Conservation (phyloP, 2,888 invertebrate genomes). For the Phyllotreta cruciferae region DNA sequence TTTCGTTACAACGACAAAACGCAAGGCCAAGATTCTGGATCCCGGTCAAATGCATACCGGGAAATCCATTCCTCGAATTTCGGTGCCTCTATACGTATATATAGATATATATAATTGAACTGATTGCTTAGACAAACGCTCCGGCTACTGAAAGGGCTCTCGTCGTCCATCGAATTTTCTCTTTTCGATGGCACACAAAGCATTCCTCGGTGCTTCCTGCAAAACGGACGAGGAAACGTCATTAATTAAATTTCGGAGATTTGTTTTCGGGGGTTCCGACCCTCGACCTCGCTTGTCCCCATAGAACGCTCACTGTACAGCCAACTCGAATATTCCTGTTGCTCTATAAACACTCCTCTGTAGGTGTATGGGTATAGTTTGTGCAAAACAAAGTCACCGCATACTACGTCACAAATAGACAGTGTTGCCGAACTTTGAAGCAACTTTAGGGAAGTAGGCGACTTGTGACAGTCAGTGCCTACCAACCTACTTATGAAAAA, state of each 20-base stretch:
- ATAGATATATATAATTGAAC: slow-evolving; percentile 54
- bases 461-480: too few relatives aligned
- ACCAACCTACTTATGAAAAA: too few relatives aligned
- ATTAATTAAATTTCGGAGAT: slow-evolving; percentile 58
- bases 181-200: slow-evolving; percentile 47
- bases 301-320: too few relatives aligned
- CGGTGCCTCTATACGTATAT: slow-evolving; percentile 41
- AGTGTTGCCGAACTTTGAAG: too few relatives aligned
- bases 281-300: background rate
- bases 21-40: too few relatives aligned
- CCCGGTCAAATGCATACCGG: slow-evolving; percentile 4
- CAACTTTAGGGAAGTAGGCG: too few relatives aligned
- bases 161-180: slow-evolving; percentile 43
- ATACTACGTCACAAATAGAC: too few relatives aligned
- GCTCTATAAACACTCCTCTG: too few relatives aligned
- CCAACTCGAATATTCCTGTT: too few relatives aligned
- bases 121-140: slow-evolving; percentile 61
- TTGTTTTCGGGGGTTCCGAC: slow-evolving; percentile 20
- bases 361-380: too few relatives aligned
- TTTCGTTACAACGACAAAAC: too few relatives aligned
- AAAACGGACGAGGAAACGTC: slow-evolving; percentile 55
- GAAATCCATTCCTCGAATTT: slow-evolving; percentile 36
- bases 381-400: too few relatives aligned
- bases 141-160: slow-evolving; percentile 37
- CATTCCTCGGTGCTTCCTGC: slow-evolving; percentile 52